Conservation (phyloP, 2,888 invertebrate species). For the Oxycera nigricornis region DNA sequence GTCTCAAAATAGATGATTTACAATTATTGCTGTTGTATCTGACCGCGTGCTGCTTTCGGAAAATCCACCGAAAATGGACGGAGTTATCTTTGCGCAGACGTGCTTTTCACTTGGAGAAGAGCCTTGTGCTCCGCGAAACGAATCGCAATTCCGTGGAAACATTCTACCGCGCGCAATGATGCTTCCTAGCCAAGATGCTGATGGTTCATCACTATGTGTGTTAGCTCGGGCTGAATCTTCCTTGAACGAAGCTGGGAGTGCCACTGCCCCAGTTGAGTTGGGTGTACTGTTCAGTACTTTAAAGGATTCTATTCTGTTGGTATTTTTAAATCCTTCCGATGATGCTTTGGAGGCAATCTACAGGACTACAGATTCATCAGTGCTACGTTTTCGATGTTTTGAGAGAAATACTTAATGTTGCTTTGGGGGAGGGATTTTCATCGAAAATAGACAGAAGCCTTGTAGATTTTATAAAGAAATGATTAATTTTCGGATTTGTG, state of each 20-base stretch:
- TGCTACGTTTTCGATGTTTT: not conserved
- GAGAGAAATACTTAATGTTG: not conserved
- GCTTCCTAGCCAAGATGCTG: not conserved
- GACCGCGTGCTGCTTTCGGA: not conserved
- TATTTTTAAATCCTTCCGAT: not conserved
- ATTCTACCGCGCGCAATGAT: not conserved
- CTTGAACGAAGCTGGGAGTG: not conserved
- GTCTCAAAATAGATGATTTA: not conserved
- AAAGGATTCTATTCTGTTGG: not conserved
- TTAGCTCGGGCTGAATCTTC: not conserved
- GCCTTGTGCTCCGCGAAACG: not conserved
- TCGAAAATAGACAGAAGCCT: not conserved
- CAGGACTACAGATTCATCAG: not conserved
- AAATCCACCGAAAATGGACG: not conserved
- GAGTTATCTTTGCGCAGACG: not conserved
- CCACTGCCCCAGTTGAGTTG: not conserved
- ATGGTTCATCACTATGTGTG: not conserved
- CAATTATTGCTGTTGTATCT: not conserved
- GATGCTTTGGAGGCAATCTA: not conserved
- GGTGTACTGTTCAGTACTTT: not conserved
- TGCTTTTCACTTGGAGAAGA: not conserved
- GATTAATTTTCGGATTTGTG: not conserved
- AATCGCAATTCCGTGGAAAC: not conserved
- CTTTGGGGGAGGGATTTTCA: not conserved
- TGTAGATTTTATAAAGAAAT: not conserved